Percentiles rank a stretch among this genome's conserved stretches.
These are phyloP conservation scores for Bruchidius siliquastri DNA, from an alignment of 2,888 invertebrate species.

Conservation along the genomic window DNA sequence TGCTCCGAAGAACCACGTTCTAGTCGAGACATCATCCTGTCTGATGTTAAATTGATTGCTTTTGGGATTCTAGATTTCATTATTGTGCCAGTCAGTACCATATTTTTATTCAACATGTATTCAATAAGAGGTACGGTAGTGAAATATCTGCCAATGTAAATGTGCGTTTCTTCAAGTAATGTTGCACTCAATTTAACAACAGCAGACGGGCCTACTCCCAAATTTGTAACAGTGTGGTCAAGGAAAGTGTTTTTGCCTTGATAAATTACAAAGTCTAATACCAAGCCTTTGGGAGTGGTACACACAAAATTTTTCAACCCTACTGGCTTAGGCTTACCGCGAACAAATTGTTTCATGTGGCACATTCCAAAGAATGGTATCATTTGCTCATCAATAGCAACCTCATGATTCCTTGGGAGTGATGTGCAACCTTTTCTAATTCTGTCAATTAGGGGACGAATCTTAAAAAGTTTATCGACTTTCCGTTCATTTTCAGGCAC, in stretches of 20 bases:
- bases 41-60: constrained; percentile 3
- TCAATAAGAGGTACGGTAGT: constrained; percentile 8
- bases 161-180: constrained; percentile 6
- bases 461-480: constrained; percentile 10
- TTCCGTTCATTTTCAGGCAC: constrained; percentile 10
- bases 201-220: constrained; percentile 10
- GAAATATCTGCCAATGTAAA: constrained; percentile 9
- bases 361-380: constrained; percentile 8
- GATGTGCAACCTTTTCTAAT: constrained; percentile 9
- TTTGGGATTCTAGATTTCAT: constrained; percentile 5
- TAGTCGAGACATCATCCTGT: not conserved
- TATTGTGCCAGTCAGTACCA: constrained; percentile 7
- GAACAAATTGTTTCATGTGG: constrained; percentile 8
- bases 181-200: constrained; percentile 6
- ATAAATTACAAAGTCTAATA: constrained; percentile 8
- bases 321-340: constrained; percentile 7
- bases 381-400: constrained; percentile 6
- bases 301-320: constrained; percentile 4
- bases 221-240: constrained; percentile 3
- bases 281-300: constrained; percentile 3
- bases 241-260: constrained; percentile 10
- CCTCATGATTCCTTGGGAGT: constrained; percentile 5
- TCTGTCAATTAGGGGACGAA: constrained; percentile 11
- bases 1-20: constrained; percentile 4
- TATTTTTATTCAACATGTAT: constrained; percentile 4